A percentile compares a stretch with the other conserved stretches of the same genome.
These are phyloP conservation scores for Ptychobarbus kaznakovi DNA, from an alignment of 2,797 vertebrate genomes.

Conservation along the genomic window DNA sequence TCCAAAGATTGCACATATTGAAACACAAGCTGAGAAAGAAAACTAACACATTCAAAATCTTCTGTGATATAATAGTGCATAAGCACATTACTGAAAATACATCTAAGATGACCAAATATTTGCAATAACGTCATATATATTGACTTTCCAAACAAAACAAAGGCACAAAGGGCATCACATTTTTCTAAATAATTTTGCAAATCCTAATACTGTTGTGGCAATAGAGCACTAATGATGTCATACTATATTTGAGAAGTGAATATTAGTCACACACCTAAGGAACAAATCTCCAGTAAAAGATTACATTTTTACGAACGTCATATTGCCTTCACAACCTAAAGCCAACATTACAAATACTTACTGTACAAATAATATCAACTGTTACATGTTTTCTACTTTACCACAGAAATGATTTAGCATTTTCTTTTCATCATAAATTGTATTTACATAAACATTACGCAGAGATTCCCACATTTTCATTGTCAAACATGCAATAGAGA, in stretches of 20 bases:
- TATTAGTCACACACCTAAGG: too few relatives aligned
- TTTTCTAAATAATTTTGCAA: slow-evolving; percentile 4
- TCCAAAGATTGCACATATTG: background rate
- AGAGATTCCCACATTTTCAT: slow-evolving; percentile 14
- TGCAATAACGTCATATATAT: slow-evolving; percentile 12
- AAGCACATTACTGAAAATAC: slow-evolving; percentile 35
- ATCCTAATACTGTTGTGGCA: slow-evolving; percentile 11
- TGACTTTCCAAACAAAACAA: slow-evolving; percentile 30
- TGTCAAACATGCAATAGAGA: slow-evolving; percentile 30
- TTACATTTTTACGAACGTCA: too few relatives aligned
- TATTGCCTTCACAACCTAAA: slow-evolving; percentile 1
- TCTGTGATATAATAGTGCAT: slow-evolving; percentile 8
- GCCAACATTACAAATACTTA: slow-evolving; percentile 13
- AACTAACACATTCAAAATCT: background rate
- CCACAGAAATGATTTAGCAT: background rate
- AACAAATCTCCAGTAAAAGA: too few relatives aligned
- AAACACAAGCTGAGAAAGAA: slow-evolving; percentile 13
- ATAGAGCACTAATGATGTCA: slow-evolving; percentile 15
- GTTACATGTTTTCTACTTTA: slow-evolving; percentile 15
- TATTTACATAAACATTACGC: slow-evolving; percentile 4
- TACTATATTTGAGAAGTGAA: background rate
- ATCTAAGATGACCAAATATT: background rate
- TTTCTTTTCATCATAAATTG: background rate
- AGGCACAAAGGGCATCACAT: slow-evolving; percentile 47
- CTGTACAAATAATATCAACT: background rate